Percentiles rank a stretch among this genome's conserved stretches.
phyloP scores from a whole-genome alignment of 2,797 vertebrate genomes.

The Hafferia zeledoni region DNA sequence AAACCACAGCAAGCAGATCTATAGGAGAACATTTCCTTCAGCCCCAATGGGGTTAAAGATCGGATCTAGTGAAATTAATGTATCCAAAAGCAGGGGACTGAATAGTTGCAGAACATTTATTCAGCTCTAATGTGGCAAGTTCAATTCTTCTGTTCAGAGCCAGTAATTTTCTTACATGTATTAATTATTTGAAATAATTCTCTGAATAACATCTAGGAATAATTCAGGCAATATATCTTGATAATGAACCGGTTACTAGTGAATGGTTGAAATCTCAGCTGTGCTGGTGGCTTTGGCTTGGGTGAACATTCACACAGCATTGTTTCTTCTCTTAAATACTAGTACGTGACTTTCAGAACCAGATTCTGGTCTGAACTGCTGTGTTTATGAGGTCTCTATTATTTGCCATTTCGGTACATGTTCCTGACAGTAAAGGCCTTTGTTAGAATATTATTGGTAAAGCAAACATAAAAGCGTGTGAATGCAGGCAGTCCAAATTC shows the following conservation, averaged over 20 bases:
- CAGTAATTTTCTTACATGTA: conserved; percentile 64
- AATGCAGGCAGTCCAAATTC: neutral
- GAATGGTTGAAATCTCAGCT: conserved; percentile 53
- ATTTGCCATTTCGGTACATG: conserved; percentile 15
- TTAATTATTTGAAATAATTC: conserved; percentile 68
- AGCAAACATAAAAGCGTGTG: neutral
- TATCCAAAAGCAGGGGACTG: conserved; percentile 18
- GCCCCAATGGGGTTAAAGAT: conserved; percentile 30
- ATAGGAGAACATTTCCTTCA: neutral
- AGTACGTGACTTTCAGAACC: conserved; percentile 64
- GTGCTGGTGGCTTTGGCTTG: conserved; percentile 43
- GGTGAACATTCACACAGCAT: conserved; percentile 44
- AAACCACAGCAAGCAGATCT: neutral
- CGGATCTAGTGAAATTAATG: conserved; percentile 27
- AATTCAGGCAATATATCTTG: conserved; percentile 65
- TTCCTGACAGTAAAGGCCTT: conserved; percentile 26
- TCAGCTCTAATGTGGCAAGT: conserved; percentile 52
- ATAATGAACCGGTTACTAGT: conserved; percentile 17
- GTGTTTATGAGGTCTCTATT: conserved; percentile 33
- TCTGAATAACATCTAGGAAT: conserved; percentile 59
- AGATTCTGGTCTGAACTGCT: conserved; percentile 39
- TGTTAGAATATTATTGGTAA: conserved; percentile 39
- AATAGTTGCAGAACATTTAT: conserved; percentile 50
- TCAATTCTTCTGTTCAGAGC: conserved; percentile 59
- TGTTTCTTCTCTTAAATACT: conserved; percentile 54